phyloP scores from a whole-genome alignment of 1,140 invertebrate species.

The Drosophila arawakana region DNA sequence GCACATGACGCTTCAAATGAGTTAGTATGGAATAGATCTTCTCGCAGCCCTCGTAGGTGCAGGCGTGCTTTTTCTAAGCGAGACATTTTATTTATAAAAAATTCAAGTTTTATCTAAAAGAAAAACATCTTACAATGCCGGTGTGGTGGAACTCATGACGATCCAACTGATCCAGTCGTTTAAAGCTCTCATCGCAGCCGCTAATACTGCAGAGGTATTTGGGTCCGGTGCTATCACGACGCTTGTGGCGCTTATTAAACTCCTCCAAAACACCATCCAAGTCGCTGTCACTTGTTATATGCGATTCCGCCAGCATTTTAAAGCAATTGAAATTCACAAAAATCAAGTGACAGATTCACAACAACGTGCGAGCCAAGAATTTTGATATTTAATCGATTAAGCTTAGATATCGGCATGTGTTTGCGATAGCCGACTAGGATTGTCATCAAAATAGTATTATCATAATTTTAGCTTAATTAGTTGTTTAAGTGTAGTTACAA shows the following conservation, averaged over 20 bases:
- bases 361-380: conserved; percentile 17
- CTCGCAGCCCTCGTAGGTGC: conserved; percentile 69
- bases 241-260: conserved; percentile 46
- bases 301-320: conserved; percentile 61
- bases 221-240: conserved; percentile 55
- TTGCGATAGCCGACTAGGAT: not conserved
- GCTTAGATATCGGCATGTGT: too few relatives aligned
- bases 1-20: conserved; percentile 75
- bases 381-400: conserved; percentile 1
- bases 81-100: not conserved
- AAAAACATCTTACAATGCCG: conserved; percentile 60
- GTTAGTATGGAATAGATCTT: conserved; percentile 74
- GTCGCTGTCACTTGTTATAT: conserved; percentile 75
- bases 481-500: too few relatives aligned
- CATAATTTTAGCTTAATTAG: too few relatives aligned
- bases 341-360: not conserved
- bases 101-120: not conserved
- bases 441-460: not conserved
- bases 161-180: conserved; percentile 74
- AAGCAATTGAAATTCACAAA: not conserved
- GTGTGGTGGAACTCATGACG: conserved; percentile 82
- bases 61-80: conserved; percentile 75
- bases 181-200: conserved; percentile 64
- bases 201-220: conserved; percentile 70
- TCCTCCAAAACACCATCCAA: conserved; percentile 68